Evolutionary conservation across 2,113 vertebrate species (phyloP).

Genomic region (Eurystomus gularis): DNA sequence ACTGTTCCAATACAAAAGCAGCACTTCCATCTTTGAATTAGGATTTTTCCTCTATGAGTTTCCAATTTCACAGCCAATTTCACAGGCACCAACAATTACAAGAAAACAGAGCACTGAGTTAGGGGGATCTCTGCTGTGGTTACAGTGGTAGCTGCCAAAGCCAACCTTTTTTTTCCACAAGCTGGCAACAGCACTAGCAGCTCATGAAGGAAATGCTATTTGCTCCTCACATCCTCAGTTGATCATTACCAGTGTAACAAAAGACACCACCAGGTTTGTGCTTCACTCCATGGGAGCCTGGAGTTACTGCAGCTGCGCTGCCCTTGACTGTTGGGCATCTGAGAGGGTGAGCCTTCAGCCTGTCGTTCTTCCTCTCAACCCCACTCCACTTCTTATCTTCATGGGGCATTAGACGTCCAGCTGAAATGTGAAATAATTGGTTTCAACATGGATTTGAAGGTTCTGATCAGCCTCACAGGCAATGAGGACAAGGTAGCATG

Average conservation of each 20-base stretch:
- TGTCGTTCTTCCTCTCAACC: background rate
- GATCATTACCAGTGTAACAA: background rate
- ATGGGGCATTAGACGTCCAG: background rate
- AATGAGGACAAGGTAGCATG: rapidly evolving
- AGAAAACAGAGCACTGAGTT: background rate
- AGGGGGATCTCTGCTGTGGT: background rate
- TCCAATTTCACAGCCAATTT: background rate
- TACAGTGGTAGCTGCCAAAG: background rate
- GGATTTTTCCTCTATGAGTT: background rate
- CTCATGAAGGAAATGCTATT: background rate
- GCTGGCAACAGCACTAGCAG: background rate
- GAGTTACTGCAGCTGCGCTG: background rate
- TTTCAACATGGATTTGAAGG: background rate
- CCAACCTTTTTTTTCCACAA: background rate
- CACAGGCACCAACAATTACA: background rate
- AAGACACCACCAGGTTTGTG: background rate
- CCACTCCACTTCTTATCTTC: background rate
- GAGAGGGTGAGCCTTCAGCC: background rate
- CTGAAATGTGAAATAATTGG: background rate
- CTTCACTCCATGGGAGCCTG: background rate
- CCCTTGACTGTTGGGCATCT: background rate
- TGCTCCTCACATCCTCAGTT: background rate
- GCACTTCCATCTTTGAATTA: background rate
- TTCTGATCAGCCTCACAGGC: rapidly evolving
- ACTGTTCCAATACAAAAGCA: background rate